A percentile compares a stretch with the other conserved stretches of the same genome.
These are phyloP conservation scores for Bursaphelenchus okinawaensis DNA, from an alignment of 2,888 invertebrate genomes.

Conservation along the genomic window DNA sequence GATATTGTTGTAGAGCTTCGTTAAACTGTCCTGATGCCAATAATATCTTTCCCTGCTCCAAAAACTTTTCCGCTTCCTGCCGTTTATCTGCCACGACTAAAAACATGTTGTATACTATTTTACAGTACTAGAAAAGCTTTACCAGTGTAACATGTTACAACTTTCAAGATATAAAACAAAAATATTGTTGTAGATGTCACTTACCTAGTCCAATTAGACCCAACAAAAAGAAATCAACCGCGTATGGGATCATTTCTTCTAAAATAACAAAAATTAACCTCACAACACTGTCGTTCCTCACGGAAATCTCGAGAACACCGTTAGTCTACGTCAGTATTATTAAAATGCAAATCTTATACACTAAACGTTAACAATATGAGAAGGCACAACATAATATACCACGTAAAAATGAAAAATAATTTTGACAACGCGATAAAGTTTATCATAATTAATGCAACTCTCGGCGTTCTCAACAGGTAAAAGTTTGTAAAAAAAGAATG, in stretches of 20 bases:
- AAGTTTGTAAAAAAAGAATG: not conserved
- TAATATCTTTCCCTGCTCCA: conserved; percentile 86
- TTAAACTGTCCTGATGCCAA: conserved; percentile 84
- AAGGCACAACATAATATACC: not conserved
- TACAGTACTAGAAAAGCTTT: no score
- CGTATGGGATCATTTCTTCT: not conserved
- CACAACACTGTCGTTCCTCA: not conserved
- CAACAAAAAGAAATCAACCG: not conserved
- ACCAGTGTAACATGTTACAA: no score
- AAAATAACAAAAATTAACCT: not conserved
- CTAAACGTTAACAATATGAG: not conserved
- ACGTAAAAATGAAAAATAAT: not conserved
- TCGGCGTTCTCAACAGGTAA: not conserved
- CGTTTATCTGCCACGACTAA: conserved; percentile 29
- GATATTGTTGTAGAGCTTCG: conserved; percentile 93
- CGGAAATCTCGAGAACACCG: not conserved
- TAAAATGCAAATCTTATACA: not conserved
- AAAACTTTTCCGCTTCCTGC: conserved; percentile 78
- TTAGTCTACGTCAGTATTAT: not conserved
- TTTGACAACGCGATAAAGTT: not conserved
- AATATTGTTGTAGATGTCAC: no score
- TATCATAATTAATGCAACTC: not conserved
- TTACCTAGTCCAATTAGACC: not conserved
- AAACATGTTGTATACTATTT: no score
- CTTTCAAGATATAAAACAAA: not conserved